Base-by-base conservation (phyloP, 2,797 vertebrate species). In the Borostomias antarcticus region DNA sequence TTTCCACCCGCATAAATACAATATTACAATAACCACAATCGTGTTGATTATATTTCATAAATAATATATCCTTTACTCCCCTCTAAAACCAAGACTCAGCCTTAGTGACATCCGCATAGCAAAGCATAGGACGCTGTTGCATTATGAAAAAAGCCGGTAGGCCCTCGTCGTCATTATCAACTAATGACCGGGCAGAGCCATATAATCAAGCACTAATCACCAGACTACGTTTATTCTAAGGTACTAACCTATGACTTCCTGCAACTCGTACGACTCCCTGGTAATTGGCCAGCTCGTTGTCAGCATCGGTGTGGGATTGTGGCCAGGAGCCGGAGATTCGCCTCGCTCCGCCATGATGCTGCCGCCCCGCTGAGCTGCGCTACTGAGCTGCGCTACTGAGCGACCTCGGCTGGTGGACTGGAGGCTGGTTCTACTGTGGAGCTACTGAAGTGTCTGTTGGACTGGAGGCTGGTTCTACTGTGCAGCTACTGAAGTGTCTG, bases 181-280 rank as follows among this genome's bases (percentile, higher is more conserved):
- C 72, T 72, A 64, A 86, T 71, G 71, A 81, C 23, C 60, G 43
- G n/a, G 13, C n/a, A 37, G 25, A 28, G 9, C 26, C 26, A 15
- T 21, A 13, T 47, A 28, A 13, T 19, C 57, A 33, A 25, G 45
- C 13, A 60, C n/a, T 13, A 47, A 8, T 45, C 7, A 53, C 26
- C 6, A 66, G 1, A 58, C 19, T 40, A 37, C 15, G 32, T 19
- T 21, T n/a, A 50, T 13, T 13, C 30, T 4, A 29, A 48, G 30
- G 43, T 72, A 95, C 97, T 95, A 85, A 98, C 97, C 96, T 90
- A 98, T 98, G 81, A 98, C 96, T 95, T 97, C 96, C 93, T 98
- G 96, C 82, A 98, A 95, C 89, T 98, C 95, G 84, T 98, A 98
- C 68, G 94, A 94, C 85, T 98, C 96, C 88, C 95, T 90, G 90